Base-by-base conservation (phyloP, 1,140 invertebrate genomes). In the Cyclargus thomasi region DNA sequence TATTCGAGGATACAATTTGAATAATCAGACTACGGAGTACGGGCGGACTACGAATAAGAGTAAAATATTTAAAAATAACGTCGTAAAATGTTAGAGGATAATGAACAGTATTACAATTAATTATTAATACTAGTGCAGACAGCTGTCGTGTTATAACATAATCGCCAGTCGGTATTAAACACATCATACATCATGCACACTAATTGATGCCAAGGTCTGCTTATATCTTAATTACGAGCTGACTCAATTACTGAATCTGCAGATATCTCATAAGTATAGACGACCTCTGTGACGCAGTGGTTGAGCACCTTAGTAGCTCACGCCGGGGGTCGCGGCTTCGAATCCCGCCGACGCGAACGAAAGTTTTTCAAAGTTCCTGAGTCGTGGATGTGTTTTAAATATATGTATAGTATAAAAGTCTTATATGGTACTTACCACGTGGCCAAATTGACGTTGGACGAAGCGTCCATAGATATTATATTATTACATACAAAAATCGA, bases 161-260 rank as follows among this genome's bases (percentile, higher is more conserved):
- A 55, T 18, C 47, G 1, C 14, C 47, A 55, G 7, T 20, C n/a
- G 53, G 16, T 55, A 55, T 18, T 17, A 55, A 55, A 17, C 55
- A 59, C 20, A 20, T 21, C 20, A 59, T 11, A 11, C 17, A 21
- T 59, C 17, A 21, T 59, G 55, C 55, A 21, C 10, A 7, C 53
- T 16, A 47, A 47, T 11, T 20, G 55, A 18, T 22, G n/a, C 55
- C 17, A 18, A 59, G 18, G 18, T 20, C 55, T 59, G 17, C 17
- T 21, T 59, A 18, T 55, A 55, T 55, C 53, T 17, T 55, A 55
- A 59, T 59, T 59, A 59, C 55, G 18, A 20, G 18, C 53, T 55
- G 53, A 17, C 17, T 59, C 55, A 59, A 59, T 59, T 59, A 22
- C 8, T 2, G 10, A 59, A 59, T 55, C 14, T 11, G 11, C 39